These are phyloP conservation scores for Otolemur crassicaudatus DNA, from an alignment of 2,797 vertebrate species.

Conservation along the genomic window DNA sequence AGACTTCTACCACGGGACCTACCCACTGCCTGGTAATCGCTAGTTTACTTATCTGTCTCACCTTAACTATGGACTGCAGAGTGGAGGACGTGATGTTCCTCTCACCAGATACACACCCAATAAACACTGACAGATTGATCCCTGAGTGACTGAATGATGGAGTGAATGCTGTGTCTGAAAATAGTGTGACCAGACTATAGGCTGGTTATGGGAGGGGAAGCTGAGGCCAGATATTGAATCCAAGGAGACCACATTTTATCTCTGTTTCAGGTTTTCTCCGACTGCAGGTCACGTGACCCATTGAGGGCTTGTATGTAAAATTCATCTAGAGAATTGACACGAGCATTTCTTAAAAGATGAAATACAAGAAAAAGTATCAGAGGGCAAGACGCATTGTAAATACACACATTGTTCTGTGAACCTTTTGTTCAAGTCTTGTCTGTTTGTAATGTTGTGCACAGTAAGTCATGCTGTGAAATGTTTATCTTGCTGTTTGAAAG, in stretches of 20 bases:
- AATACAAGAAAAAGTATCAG: not conserved
- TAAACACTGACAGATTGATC: not conserved
- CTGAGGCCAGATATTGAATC: not conserved
- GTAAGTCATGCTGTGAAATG: not conserved
- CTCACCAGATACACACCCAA: not conserved
- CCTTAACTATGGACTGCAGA: not conserved
- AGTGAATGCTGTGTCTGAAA: not conserved
- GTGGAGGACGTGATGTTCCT: not conserved
- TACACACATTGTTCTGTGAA: not conserved
- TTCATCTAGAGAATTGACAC: not conserved
- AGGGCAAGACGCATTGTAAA: not conserved
- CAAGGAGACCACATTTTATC: not conserved
- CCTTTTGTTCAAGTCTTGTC: not conserved
- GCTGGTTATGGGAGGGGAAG: not conserved
- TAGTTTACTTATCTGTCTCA: not conserved
- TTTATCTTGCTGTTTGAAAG: not conserved
- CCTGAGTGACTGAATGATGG: not conserved
- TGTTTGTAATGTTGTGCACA: not conserved
- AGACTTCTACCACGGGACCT: not conserved
- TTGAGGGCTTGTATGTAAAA: not conserved
- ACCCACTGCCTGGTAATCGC: too few species aligned
- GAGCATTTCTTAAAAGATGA: conserved; percentile 8
- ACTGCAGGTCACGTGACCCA: not conserved
- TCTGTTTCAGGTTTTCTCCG: not conserved
- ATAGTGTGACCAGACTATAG: too few species aligned